Percentiles rank a stretch among this genome's conserved stretches.
Conservation (phyloP, 2,113 vertebrate genomes). For the Equus quagga region DNA sequence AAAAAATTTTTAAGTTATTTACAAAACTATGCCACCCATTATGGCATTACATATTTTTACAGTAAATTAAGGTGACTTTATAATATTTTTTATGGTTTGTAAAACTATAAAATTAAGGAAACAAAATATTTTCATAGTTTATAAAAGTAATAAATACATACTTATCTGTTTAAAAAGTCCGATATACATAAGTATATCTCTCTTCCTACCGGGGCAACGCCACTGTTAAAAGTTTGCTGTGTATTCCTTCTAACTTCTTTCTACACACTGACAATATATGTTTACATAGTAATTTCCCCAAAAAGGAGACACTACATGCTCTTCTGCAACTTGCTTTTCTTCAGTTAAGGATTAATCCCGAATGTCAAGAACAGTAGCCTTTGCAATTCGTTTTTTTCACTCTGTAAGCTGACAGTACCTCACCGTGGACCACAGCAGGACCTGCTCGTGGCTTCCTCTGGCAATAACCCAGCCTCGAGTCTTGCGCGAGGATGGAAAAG, state of each 20-base stretch:
- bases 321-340: not conserved
- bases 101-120: slow-evolving; percentile 53
- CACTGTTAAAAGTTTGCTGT: not conserved
- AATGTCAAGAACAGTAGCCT: not conserved
- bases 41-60: not conserved
- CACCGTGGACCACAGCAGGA: not conserved
- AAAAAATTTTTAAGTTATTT: slow-evolving; percentile 56
- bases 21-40: not conserved
- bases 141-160: slow-evolving; percentile 57
- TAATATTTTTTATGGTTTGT: slow-evolving; percentile 52
- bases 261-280: not conserved
- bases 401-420: not conserved
- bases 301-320: not conserved
- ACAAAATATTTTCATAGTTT: slow-evolving; percentile 51
- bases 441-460: not conserved
- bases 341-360: not conserved
- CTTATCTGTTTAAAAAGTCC: slow-evolving; percentile 33
- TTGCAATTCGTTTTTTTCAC: not conserved
- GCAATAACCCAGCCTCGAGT: not conserved
- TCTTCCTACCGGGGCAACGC: not conserved
- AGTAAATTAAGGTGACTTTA: slow-evolving; percentile 57
- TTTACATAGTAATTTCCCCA: not conserved
- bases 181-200: not conserved
- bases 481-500: not conserved
- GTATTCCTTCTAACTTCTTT: not conserved